Evolutionary conservation across 2,888 invertebrate species (phyloP), one percentile per base, ranked within the genome.

Genomic region (Drosophila putrida): DNA sequence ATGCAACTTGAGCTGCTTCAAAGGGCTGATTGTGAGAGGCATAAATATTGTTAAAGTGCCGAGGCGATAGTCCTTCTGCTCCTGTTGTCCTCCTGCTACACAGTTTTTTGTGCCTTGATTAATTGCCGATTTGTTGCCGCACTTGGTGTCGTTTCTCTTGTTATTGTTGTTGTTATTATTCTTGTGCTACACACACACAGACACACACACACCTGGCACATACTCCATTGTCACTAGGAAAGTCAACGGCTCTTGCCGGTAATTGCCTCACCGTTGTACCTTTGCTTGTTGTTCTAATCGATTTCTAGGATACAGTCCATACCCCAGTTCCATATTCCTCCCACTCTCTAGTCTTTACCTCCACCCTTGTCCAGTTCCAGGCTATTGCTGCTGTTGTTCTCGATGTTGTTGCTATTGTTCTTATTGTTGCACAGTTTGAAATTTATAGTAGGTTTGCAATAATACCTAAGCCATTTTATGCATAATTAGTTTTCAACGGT

Each of bases 401-500:
- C 78, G 47, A 38, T 65, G 63, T 64, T 75, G 61, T 76, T 79
- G 58, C 20, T 59, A 53, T 68, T 77, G 64, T 71, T 79, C 70
- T 60, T 79, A 72, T 81, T 86, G 86, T 76, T 81, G 81, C 76
- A 65, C 67, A 74, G 84, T 73, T 87, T 72, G 75, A 79, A 83
- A 85, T 89, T 85, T 85, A 89, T 89, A 84, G 84, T 72, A 75
- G 89, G 84, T 82, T 79, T 75, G 78, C 89, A 85, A 84, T 89
- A 89, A 89, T 85, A 87, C 88, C 73, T 68, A 67, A 68, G 80
- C 88, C 75, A 84, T 85, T 89, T 85, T 85, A 89, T 85, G 85
- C 89, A 89, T 85, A 85, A 85, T 85, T 85, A 85, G 85, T 85
- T 85, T 80, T 87, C 89, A 84, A 80, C 89, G 75, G 69, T 84